Evolutionary conservation across 2,113 vertebrate species (phyloP), one percentile per base, ranked within the genome.

Genomic region (Tauraco erythrolophus): DNA sequence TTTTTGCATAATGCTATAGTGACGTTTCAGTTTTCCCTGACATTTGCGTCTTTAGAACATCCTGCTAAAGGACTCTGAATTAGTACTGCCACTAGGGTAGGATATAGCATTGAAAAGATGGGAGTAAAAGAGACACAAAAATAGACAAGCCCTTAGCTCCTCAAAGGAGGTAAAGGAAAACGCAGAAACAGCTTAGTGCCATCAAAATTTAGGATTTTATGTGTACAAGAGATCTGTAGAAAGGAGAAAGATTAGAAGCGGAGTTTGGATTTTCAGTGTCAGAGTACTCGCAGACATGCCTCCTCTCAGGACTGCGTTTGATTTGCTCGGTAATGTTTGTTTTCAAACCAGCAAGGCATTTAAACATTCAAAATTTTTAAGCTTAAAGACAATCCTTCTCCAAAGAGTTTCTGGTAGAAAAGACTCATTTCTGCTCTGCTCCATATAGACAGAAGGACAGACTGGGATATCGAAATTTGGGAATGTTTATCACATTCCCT

Each of bases 1-100:
- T 90, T 93, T 97, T 96, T 97, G 84, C 95, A 96, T 96, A 96
- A 97, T 94, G 48, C 75, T 88, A 37, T 92, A 78, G 89, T 88
- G 91, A 89, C 85, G 78, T 33, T 94, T 92, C 64, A 77, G 77
- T 78, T 93, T 92, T 82, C 62, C 68, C 75, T 96, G 85, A 75
- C 82, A 84, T 89, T 33, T 23, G 8, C 16, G 2, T 86, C 62
- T 92, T 92, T 51, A 96, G 90, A 96, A 89, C 18, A 57, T 43
- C 33, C 50, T 84, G 80, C 94, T 91, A 89, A 88, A 94, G 50
- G 68, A 82, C 68, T 88, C 41, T 84, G 90, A 84, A 91, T 84
- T 91, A 92, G 89, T 89, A 89, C 65, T 82, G 69, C 54, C 70
- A 43, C 48, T 58, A 92, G 68, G 25, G 37, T 22, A 96, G 35